phyloP scores from a whole-genome alignment of 1,140 invertebrate species.

The Pteromalus puparum region DNA sequence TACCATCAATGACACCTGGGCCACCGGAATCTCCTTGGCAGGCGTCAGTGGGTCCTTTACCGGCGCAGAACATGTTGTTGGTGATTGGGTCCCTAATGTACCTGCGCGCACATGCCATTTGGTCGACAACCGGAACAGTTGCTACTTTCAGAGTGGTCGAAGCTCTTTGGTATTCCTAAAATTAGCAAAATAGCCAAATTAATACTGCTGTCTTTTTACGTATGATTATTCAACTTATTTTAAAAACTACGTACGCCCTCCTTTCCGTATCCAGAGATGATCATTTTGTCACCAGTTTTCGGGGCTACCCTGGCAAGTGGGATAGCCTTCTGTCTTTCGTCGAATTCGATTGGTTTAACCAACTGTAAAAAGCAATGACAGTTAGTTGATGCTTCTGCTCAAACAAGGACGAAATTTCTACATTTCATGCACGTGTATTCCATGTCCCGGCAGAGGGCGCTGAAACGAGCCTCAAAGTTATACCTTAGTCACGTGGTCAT shows the following conservation, averaged over 20 bases:
- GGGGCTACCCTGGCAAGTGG: constrained; percentile 23
- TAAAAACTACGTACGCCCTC: constrained; percentile 40
- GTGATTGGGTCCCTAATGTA: constrained; percentile 48
- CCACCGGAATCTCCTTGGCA: constrained; percentile 64
- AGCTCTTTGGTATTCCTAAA: constrained; percentile 29
- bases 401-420: neutral
- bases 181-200: neutral
- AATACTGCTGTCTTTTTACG: neutral
- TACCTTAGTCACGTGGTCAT: too few species aligned
- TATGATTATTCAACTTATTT: neutral
- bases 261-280: constrained; percentile 51
- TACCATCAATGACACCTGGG: constrained; percentile 57
- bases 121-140: constrained; percentile 44
- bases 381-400: too few species aligned
- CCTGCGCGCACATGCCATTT: constrained; percentile 19
- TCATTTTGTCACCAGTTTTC: constrained; percentile 35
- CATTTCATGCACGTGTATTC: neutral
- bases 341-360: constrained; percentile 30
- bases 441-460: too few species aligned
- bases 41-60: constrained; percentile 46
- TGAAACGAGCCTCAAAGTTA: too few species aligned
- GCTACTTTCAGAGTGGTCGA: constrained; percentile 44
- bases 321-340: constrained; percentile 36
- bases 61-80: constrained; percentile 52
- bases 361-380: constrained; percentile 25